Evolutionary conservation across 2,888 invertebrate species (phyloP).

Genomic region (Lasioglossum malachurum): DNA sequence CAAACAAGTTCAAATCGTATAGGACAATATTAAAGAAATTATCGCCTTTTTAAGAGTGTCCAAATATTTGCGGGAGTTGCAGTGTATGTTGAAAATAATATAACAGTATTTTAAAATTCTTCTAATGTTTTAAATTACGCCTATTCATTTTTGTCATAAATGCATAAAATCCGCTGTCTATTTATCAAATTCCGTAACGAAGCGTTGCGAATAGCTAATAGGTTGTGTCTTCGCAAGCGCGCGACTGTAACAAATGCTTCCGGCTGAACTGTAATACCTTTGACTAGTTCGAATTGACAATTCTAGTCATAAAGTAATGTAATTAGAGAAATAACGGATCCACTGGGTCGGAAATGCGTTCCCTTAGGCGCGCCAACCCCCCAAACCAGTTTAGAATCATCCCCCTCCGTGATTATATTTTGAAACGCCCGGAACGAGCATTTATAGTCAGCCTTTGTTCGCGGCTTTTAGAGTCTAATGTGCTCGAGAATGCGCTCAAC

Average conservation of each 20-base stretch:
- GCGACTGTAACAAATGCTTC: conserved; percentile 5
- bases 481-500: background rate
- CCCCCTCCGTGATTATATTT: conserved; percentile 30
- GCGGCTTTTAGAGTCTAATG: background rate
- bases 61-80: too few species aligned
- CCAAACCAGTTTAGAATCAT: conserved; percentile 2
- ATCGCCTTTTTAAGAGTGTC: too few species aligned
- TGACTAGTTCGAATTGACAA: conserved; percentile 6
- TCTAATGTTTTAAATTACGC: too few species aligned
- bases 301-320: conserved; percentile 13
- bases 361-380: background rate
- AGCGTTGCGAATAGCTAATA: background rate
- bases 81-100: too few species aligned
- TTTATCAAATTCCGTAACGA: background rate
- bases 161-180: too few species aligned
- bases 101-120: too few species aligned
- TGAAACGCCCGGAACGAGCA: conserved; percentile 8
- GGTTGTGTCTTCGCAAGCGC: background rate
- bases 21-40: too few species aligned
- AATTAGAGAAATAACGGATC: conserved; percentile 29
- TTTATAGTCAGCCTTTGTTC: conserved; percentile 12
- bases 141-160: too few species aligned
- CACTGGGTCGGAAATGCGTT: conserved; percentile 13
- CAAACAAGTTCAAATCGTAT: too few species aligned
- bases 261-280: background rate